These are phyloP conservation scores for Verasper variegatus DNA, from an alignment of 2,113 vertebrate genomes.

Conservation along the genomic window DNA sequence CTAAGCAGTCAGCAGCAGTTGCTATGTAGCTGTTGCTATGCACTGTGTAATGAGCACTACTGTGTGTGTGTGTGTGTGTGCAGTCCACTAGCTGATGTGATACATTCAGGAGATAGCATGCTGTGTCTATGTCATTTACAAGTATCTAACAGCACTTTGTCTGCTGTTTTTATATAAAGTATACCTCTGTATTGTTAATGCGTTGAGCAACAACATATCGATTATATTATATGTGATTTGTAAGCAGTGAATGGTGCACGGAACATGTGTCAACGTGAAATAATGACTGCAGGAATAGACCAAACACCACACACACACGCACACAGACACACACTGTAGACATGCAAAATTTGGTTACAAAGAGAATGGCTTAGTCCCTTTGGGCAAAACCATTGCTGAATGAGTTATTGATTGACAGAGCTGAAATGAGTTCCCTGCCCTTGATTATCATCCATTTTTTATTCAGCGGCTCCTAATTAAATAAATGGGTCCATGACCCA, in stretches of 20 bases:
- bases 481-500: slow-evolving; percentile 83
- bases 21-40: slow-evolving; percentile 84
- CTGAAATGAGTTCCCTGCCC: slow-evolving; percentile 81
- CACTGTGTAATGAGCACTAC: slow-evolving; percentile 72
- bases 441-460: slow-evolving; percentile 82
- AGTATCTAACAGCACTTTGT: slow-evolving; percentile 62
- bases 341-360: slow-evolving; percentile 50
- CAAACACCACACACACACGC: not conserved
- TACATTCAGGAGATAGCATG: slow-evolving; percentile 66
- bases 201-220: slow-evolving; percentile 19
- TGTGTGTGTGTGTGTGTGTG: slow-evolving; percentile 73
- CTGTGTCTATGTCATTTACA: slow-evolving; percentile 67
- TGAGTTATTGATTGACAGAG: slow-evolving; percentile 83
- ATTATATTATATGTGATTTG: slow-evolving; percentile 24
- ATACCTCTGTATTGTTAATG: slow-evolving; percentile 35
- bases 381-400: slow-evolving; percentile 66
- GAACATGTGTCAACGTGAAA: slow-evolving; percentile 18
- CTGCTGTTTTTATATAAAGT: slow-evolving; percentile 30
- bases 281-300: slow-evolving; percentile 12
- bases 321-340: not conserved
- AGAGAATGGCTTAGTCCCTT: slow-evolving; percentile 58
- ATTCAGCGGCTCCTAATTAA: slow-evolving; percentile 82
- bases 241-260: not conserved
- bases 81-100: slow-evolving; percentile 76
- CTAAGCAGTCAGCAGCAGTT: slow-evolving; percentile 81